Conservation (phyloP, 2,888 invertebrate genomes). For the Dryomyza anilis region DNA sequence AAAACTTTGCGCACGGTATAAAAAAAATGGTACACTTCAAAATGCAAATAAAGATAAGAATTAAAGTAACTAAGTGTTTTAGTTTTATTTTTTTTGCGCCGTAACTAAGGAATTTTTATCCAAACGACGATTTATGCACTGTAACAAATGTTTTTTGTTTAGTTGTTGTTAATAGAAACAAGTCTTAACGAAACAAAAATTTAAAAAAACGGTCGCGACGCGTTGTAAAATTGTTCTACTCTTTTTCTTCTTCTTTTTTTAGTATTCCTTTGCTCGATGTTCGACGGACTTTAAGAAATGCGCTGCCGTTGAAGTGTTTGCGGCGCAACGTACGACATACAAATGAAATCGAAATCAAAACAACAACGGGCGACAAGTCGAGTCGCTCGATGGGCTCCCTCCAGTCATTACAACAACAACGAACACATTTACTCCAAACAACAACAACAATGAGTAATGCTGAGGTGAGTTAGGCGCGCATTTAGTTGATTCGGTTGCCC, state of each 20-base stretch:
- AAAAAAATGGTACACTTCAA: too few relatives aligned
- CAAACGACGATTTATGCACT: not conserved
- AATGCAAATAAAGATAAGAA: too few relatives aligned
- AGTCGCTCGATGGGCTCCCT: not conserved
- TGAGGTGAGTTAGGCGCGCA: too few relatives aligned
- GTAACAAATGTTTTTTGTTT: not conserved
- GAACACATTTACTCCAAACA: too few relatives aligned
- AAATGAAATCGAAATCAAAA: slow-evolving; percentile 41
- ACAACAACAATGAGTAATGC: too few relatives aligned
- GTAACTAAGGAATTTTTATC: too few relatives aligned
- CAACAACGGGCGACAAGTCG: not conserved
- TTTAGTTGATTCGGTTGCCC: too few relatives aligned
- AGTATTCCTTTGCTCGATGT: not conserved
- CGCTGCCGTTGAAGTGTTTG: slow-evolving; percentile 28
- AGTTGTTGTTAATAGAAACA: slow-evolving; percentile 4
- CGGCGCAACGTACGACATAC: slow-evolving; percentile 47
- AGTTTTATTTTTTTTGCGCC: too few relatives aligned
- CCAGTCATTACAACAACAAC: too few relatives aligned
- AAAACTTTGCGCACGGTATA: too few relatives aligned
- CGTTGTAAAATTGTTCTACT: not conserved
- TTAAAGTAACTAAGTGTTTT: too few relatives aligned
- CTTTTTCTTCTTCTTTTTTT: not conserved
- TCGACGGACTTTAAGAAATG: not conserved
- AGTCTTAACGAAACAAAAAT: not conserved
- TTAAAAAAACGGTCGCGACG: not conserved